phyloP scores from a whole-genome alignment of 2,113 vertebrate genomes.

The Centrocercus urophasianus region DNA sequence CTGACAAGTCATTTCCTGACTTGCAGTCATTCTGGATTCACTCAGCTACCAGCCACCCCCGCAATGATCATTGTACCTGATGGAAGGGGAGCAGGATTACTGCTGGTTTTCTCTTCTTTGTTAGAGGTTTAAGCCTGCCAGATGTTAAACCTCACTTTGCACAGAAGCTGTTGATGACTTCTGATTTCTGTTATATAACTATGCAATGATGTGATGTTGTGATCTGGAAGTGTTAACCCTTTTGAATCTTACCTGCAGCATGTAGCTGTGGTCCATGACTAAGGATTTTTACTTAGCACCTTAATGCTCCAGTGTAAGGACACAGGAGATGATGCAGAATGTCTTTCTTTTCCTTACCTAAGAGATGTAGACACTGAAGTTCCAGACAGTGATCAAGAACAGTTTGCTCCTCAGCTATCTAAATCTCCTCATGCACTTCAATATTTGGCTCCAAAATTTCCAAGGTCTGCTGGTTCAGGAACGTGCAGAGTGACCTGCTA shows the following conservation, averaged over 20 bases:
- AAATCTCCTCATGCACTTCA: background rate
- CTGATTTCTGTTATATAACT: background rate
- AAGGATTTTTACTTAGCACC: background rate
- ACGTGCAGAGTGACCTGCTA: background rate
- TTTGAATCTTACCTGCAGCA: background rate
- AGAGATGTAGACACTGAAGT: background rate
- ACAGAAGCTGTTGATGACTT: conserved; percentile 29
- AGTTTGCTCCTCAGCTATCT: background rate
- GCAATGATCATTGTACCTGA: background rate
- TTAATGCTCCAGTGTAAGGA: background rate
- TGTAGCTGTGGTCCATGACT: background rate
- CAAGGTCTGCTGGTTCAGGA: background rate
- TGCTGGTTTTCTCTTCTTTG: background rate
- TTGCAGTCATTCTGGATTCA: conserved; percentile 41
- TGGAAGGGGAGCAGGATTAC: background rate
- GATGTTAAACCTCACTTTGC: conserved; percentile 9
- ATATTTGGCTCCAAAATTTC: background rate
- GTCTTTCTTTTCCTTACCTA: background rate
- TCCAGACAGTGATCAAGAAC: background rate
- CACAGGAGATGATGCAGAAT: background rate
- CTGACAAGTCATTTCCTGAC: conserved; percentile 61
- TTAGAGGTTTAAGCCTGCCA: background rate
- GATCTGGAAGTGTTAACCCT: conserved; percentile 16
- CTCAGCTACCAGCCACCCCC: conserved; percentile 52
- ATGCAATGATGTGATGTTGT: background rate